Conservation (phyloP, 2,113 vertebrate genomes). For the Chiloscyllium plagiosum region DNA sequence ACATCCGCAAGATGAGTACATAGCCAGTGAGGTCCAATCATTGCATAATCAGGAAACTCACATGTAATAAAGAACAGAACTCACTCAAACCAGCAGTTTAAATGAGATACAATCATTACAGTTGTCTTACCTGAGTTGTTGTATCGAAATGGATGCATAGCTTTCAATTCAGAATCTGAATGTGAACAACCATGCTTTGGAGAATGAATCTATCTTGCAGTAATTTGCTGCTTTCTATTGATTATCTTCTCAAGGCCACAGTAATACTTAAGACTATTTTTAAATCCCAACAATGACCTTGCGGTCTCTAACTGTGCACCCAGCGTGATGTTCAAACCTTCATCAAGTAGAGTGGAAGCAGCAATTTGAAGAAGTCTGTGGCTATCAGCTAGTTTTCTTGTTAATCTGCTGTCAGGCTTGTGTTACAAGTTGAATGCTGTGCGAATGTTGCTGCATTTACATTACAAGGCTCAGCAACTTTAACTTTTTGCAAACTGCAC, state of each 20-base stretch:
- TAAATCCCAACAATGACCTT: neutral
- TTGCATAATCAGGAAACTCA: neutral
- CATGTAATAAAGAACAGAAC: neutral
- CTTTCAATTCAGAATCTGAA: slow-evolving; percentile 20
- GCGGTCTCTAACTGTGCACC: neutral
- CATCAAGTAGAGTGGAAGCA: neutral
- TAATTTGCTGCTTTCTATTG: neutral
- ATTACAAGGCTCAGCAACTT: neutral
- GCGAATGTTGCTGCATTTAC: neutral
- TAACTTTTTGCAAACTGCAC: neutral
- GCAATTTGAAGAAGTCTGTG: neutral
- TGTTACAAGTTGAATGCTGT: neutral
- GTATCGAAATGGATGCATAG: neutral
- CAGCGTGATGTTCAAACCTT: neutral
- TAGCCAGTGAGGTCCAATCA: neutral
- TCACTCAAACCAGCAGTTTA: neutral
- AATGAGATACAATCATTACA: neutral
- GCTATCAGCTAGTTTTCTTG: neutral
- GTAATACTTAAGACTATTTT: neutral
- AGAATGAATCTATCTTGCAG: neutral
- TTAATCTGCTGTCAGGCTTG: neutral
- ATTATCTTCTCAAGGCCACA: neutral
- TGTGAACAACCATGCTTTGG: neutral
- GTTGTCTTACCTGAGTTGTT: neutral
- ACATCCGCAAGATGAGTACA: neutral